Base-by-base conservation (phyloP, 2,797 vertebrate genomes). In the Tinamus major region DNA sequence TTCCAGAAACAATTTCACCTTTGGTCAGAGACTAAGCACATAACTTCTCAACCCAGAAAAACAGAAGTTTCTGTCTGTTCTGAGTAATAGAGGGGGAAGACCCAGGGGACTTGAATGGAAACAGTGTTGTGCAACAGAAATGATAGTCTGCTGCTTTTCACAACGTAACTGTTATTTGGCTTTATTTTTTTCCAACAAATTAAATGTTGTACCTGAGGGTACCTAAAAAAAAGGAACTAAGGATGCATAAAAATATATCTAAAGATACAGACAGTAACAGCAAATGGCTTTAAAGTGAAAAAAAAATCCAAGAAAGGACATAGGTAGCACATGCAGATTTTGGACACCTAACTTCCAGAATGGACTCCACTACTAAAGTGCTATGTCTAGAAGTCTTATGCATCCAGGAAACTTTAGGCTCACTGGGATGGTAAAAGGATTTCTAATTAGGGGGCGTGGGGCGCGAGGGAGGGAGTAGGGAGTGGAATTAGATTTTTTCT, bases 1-100 rank as follows among this genome's bases (percentile, higher is more conserved):
- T 81, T 91, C 48, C 89, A 95, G 70, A 95, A 94, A 90, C 92
- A 87, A 67, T 88, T 95, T 96, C 94, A 94, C 91, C 92, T 95
- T 92, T 93, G 79, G 37, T 77, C 93, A 95, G 77, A 93, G 82
- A 87, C 68, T 72, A 63, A 86, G 74, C 29, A 79, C 29, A 18
- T 55, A 89, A 79, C 68, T 76, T 77, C 56, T 84, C 74, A 91
- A 72, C 41, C 10, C 74, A 83, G 63, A 84, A 86, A 94, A 95
- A 14, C 56, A 87, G 67, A 93, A 84, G 37, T 93, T 86, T 84
- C 79, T 94, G 87, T 37, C 72, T 92, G 72, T 83, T 90, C 81
- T 72, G 51, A 95, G 69, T 70, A 88, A 77, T 44, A 76, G 89
- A 83, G 35, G 35, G 90, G 84, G 13, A 93, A 92, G 91, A 85